These are phyloP conservation scores for Halcyon senegalensis DNA, from an alignment of 2,113 vertebrate genomes.

Conservation along the genomic window DNA sequence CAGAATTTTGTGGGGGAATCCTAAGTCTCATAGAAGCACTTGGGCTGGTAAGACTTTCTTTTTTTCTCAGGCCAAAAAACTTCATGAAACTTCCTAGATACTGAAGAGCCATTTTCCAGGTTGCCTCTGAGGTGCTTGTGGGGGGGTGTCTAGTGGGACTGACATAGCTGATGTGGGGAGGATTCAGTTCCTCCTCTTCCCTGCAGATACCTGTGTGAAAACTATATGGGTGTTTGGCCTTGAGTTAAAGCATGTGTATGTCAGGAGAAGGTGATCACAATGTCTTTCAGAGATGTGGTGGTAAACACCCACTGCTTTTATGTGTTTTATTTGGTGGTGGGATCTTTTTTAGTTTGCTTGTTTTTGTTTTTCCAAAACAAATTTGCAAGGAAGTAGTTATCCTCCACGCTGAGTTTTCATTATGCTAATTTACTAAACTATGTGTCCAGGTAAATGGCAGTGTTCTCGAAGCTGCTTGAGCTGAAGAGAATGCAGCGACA, in stretches of 20 bases:
- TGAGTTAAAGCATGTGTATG: background rate
- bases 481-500: background rate
- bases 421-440: background rate
- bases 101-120: background rate
- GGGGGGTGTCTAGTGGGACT: background rate
- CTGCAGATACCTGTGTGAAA: background rate
- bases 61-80: background rate
- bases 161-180: background rate
- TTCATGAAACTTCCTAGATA: background rate
- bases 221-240: background rate
- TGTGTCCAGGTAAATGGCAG: background rate
- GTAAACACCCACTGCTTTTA: background rate
- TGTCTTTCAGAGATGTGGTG: background rate
- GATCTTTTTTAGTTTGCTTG: background rate
- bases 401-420: background rate
- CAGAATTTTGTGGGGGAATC: background rate
- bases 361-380: background rate
- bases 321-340: background rate
- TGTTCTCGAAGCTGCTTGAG: background rate
- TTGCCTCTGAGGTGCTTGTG: background rate
- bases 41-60: background rate
- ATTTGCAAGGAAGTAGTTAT: background rate
- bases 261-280: background rate
- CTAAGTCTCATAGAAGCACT: background rate
- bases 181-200: background rate